phyloP scores from a whole-genome alignment of 2,797 vertebrate species.

The Acanthornis magna region DNA sequence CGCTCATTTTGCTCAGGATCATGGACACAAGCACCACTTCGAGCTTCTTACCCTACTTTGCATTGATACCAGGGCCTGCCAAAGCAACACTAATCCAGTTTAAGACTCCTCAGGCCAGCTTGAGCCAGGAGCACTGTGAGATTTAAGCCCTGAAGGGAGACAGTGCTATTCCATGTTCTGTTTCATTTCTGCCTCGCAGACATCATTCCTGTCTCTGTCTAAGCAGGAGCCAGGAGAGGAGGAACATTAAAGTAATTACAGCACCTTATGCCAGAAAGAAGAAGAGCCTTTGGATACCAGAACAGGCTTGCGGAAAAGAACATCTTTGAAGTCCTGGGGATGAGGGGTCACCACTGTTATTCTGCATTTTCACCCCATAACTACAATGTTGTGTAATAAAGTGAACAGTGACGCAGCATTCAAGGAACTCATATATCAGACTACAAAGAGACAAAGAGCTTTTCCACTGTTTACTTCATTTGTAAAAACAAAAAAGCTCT shows the following conservation, averaged over 20 bases:
- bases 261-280: background rate
- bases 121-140: background rate
- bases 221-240: background rate
- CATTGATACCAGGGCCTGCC: background rate
- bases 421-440: background rate
- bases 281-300: background rate
- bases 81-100: background rate
- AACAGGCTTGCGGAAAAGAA: background rate
- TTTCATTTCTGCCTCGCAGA: background rate
- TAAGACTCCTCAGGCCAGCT: background rate
- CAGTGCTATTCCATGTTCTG: fast-evolving
- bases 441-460: background rate
- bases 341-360: background rate
- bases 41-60: background rate
- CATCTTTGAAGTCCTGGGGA: background rate
- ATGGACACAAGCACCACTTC: background rate
- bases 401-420: background rate
- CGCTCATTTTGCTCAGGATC: background rate
- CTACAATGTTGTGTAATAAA: background rate
- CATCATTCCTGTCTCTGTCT: background rate
- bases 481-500: background rate
- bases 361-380: background rate
- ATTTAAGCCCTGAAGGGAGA: background rate
- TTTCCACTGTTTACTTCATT: background rate
- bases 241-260: background rate